Percentiles rank a stretch among this genome's conserved stretches.
Evolutionary conservation across 2,113 vertebrate genomes (phyloP).

Genomic region (Xiphophorus hellerii): DNA sequence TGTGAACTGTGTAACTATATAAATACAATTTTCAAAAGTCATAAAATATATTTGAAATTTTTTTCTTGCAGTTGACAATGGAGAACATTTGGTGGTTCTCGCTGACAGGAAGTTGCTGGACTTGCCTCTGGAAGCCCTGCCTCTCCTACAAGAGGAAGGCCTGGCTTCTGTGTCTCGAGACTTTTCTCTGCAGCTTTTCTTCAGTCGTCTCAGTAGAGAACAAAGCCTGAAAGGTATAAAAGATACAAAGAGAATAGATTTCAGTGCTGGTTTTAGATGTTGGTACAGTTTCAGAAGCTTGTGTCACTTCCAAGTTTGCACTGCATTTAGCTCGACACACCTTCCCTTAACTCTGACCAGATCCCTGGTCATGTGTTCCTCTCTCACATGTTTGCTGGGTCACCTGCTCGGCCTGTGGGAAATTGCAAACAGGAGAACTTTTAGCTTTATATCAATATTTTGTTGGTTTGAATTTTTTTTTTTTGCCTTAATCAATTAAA

Average conservation of each 20-base stretch:
- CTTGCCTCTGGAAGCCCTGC: conserved; percentile 85
- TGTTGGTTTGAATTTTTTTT: too few relatives aligned
- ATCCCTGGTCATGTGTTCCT: too few relatives aligned
- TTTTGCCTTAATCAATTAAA: too few relatives aligned
- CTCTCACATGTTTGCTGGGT: too few relatives aligned
- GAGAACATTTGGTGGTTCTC: conserved; percentile 79
- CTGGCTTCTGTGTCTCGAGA: conserved; percentile 84
- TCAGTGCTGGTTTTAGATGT: not conserved
- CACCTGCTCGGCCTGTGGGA: too few relatives aligned
- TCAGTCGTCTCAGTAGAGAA: conserved; percentile 76
- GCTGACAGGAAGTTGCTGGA: conserved; percentile 82
- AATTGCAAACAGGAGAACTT: too few relatives aligned
- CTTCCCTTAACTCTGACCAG: not conserved
- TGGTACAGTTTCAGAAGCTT: not conserved
- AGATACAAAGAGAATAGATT: not conserved
- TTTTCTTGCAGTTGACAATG: conserved; percentile 53
- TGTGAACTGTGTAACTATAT: not conserved
- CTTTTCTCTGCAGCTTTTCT: conserved; percentile 87
- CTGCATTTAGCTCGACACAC: not conserved
- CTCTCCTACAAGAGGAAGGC: conserved; percentile 71
- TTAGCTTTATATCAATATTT: too few relatives aligned
- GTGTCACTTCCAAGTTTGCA: not conserved
- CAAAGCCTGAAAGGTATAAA: conserved; percentile 74
- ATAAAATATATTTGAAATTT: not conserved
- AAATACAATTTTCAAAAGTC: not conserved